phyloP scores from a whole-genome alignment of 2,113 vertebrate genomes.

The Seriola quinqueradiata region DNA sequence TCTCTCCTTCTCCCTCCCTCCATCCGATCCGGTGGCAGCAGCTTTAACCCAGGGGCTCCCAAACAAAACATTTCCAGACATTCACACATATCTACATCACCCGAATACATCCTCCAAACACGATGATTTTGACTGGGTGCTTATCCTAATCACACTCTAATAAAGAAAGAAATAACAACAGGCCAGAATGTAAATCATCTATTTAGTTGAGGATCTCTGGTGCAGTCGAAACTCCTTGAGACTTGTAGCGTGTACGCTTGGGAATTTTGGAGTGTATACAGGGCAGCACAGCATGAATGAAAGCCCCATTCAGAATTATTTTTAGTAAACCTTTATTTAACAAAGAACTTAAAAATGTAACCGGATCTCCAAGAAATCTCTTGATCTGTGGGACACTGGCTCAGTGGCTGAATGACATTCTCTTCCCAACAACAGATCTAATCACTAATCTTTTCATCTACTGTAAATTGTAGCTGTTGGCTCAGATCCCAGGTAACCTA shows the following conservation, averaged over 20 bases:
- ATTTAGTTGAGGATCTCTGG: neutral
- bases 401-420: neutral
- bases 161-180: neutral
- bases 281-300: constrained; percentile 1
- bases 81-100: neutral
- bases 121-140: neutral
- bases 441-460: neutral
- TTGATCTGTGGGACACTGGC: neutral
- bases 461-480: neutral
- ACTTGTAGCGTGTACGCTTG: neutral
- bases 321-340: neutral
- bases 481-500: neutral
- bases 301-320: constrained; percentile 1
- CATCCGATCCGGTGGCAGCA: constrained; percentile 51
- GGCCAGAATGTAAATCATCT: neutral
- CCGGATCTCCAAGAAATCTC: neutral
- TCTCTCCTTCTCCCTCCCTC: constrained; percentile 53
- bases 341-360: neutral
- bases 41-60: constrained; percentile 54
- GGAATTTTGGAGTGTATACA: neutral
- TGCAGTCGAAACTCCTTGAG: neutral
- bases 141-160: neutral
- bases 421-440: neutral
- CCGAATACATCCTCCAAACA: neutral
- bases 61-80: constrained; percentile 23